Conservation (phyloP, 2,888 invertebrate genomes). For the Dromius quadrimaculatus region DNA sequence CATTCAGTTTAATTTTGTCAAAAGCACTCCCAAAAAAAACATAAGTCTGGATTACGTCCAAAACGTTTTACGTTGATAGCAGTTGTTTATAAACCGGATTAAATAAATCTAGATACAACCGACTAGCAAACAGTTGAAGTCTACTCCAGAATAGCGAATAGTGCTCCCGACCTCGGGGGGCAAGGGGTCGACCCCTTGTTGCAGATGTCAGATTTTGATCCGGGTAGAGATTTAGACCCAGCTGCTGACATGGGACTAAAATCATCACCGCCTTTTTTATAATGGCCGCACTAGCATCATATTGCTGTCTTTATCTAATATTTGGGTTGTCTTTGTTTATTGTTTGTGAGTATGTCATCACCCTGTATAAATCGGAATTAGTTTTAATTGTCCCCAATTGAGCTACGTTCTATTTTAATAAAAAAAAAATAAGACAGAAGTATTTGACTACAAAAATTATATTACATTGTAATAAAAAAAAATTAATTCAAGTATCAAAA, state of each 20-base stretch:
- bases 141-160: constrained; percentile 57
- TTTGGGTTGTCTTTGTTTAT: background rate
- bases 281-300: constrained; percentile 58
- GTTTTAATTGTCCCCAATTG: constrained; percentile 46
- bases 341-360: constrained; percentile 14
- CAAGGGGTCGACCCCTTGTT: constrained; percentile 59
- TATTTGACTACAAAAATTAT: too few species aligned
- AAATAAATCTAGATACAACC: constrained; percentile 41
- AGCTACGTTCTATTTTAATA: too few species aligned
- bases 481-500: too few species aligned
- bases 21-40: constrained; percentile 41
- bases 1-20: constrained; percentile 33
- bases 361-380: constrained; percentile 26
- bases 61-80: constrained; percentile 41
- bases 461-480: too few species aligned
- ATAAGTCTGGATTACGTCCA: constrained; percentile 49
- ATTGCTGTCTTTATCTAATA: background rate
- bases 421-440: too few species aligned
- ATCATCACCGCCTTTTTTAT: constrained; percentile 61
- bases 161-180: constrained; percentile 8
- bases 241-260: constrained; percentile 57
- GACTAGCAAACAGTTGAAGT: constrained; percentile 55
- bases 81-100: constrained; percentile 51
- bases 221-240: constrained; percentile 57
- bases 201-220: constrained; percentile 62